Evolutionary conservation across 2,888 invertebrate genomes (phyloP).

Genomic region (Noctua comes): DNA sequence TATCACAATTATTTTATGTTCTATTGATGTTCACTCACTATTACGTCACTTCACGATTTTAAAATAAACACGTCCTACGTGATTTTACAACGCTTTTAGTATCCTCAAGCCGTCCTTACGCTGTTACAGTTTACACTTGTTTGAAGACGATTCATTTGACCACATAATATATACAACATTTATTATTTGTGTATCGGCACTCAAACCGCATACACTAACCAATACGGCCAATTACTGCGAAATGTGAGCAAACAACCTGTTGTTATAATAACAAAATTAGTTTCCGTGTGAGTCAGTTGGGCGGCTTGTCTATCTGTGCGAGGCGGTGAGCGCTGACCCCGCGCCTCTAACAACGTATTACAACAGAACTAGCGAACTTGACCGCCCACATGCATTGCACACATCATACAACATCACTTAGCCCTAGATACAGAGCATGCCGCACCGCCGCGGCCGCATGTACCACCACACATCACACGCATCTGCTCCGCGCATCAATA

Average conservation of each 20-base stretch:
- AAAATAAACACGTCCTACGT: slow-evolving; percentile 9
- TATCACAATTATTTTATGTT: slow-evolving; percentile 40
- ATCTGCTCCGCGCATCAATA: slow-evolving; percentile 72
- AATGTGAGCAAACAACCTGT: slow-evolving; percentile 81
- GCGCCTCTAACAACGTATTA: slow-evolving; percentile 80
- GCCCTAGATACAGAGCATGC: slow-evolving; percentile 65
- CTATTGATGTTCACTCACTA: slow-evolving; percentile 41
- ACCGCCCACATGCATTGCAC: slow-evolving; percentile 81
- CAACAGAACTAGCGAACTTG: slow-evolving; percentile 81
- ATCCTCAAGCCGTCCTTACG: slow-evolving; percentile 58
- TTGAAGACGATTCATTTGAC: slow-evolving; percentile 63
- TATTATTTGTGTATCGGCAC: slow-evolving; percentile 69
- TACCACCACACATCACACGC: slow-evolving; percentile 41
- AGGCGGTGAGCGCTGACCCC: slow-evolving; percentile 83
- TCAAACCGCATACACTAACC: slow-evolving; percentile 78
- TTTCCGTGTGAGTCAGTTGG: slow-evolving; percentile 81
- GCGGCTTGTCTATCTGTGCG: slow-evolving; percentile 76
- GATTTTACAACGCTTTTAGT: slow-evolving; percentile 26
- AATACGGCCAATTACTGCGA: slow-evolving; percentile 78
- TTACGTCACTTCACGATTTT: slow-evolving; percentile 17
- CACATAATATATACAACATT: slow-evolving; percentile 70
- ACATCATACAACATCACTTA: slow-evolving; percentile 72
- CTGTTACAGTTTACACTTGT: slow-evolving; percentile 65
- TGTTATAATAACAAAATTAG: slow-evolving; percentile 78
- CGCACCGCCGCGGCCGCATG: slow-evolving; percentile 56